Conservation (phyloP, 2,888 invertebrate genomes). For the Orgyia antiqua region DNA sequence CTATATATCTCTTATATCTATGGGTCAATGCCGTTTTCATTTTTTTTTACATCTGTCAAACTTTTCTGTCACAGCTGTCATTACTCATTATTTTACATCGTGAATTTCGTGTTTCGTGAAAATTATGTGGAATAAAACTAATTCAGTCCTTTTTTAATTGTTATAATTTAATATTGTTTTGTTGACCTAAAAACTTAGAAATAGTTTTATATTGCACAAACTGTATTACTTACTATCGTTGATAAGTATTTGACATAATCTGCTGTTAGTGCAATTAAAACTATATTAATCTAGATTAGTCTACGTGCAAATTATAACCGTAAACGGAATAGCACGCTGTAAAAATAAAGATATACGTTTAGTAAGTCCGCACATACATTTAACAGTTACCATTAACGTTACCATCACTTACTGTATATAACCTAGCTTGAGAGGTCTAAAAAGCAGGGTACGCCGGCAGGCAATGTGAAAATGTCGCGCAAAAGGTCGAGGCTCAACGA, state of each 20-base stretch:
- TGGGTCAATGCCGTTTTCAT: too few species aligned
- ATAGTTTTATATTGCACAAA: not conserved
- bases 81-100: too few species aligned
- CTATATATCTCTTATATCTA: too few species aligned
- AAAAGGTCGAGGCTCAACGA: slow-evolving; percentile 52
- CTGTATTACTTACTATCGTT: too few species aligned
- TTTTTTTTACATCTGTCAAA: too few species aligned
- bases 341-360: slow-evolving; percentile 5
- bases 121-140: slow-evolving; percentile 17
- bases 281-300: slow-evolving; percentile 1
- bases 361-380: not conserved
- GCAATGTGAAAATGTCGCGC: slow-evolving; percentile 67
- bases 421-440: too few species aligned
- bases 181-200: not conserved
- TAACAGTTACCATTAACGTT: slow-evolving; percentile 10
- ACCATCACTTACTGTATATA: slow-evolving; percentile 7
- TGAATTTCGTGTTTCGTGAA: slow-evolving; percentile 18
- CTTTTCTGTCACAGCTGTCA: too few species aligned
- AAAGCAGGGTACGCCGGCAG: slow-evolving; percentile 23
- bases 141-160: slow-evolving; percentile 1
- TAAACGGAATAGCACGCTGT: slow-evolving; percentile 14
- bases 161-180: not conserved
- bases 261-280: not conserved
- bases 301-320: slow-evolving; percentile 13
- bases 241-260: too few species aligned